Percentiles rank a stretch among this genome's conserved stretches.
phyloP scores from a whole-genome alignment of 2,888 invertebrate genomes.

The Mythimna impura region DNA sequence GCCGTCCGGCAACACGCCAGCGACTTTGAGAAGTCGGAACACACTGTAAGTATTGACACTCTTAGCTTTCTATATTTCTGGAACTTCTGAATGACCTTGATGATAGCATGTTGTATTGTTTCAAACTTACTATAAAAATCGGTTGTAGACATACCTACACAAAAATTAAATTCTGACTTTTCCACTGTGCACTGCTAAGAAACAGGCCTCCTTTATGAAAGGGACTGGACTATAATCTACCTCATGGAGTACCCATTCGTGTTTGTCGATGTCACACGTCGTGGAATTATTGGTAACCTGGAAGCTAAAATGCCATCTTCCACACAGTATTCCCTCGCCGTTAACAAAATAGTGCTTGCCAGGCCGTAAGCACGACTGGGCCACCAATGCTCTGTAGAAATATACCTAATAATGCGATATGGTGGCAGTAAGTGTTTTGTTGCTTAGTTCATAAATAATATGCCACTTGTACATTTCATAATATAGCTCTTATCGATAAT shows the following conservation, averaged over 20 bases:
- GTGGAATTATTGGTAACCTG: too few relatives aligned
- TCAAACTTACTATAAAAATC: neutral
- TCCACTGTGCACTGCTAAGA: neutral
- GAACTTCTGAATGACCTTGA: neutral
- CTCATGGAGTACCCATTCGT: neutral
- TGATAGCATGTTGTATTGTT: neutral
- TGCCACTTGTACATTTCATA: neutral
- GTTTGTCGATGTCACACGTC: too few relatives aligned
- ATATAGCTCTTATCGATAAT: slow-evolving; percentile 18
- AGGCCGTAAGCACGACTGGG: too few relatives aligned
- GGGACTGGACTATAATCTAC: neutral
- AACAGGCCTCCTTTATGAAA: neutral
- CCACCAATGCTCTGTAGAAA: neutral
- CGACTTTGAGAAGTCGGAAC: slow-evolving; percentile 88
- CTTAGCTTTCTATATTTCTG: neutral
- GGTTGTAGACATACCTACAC: neutral
- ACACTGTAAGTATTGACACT: slow-evolving; percentile 76
- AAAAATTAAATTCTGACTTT: neutral
- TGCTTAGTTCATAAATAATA: neutral
- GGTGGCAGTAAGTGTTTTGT: neutral
- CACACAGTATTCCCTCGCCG: too few relatives aligned
- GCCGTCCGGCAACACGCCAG: slow-evolving; percentile 84
- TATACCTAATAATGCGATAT: neutral
- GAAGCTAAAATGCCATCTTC: too few relatives aligned
- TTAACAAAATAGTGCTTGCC: too few relatives aligned